Conservation (phyloP, 2,888 invertebrate genomes). For the Himalopsyche anomala region DNA sequence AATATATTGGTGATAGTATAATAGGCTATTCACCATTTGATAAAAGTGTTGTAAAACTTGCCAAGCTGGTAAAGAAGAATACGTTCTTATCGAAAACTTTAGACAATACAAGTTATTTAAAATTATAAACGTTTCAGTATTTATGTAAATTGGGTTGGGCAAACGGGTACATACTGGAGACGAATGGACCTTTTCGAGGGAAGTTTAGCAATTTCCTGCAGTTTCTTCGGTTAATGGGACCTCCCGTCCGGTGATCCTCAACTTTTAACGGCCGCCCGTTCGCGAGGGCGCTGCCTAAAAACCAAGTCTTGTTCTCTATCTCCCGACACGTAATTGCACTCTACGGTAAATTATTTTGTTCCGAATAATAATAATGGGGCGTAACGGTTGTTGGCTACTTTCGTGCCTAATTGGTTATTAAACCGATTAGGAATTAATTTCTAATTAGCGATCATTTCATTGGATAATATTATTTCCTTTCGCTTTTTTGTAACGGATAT, state of each 20-base stretch:
- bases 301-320: slow-evolving; percentile 13
- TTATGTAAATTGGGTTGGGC: not conserved
- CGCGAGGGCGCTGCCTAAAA: not conserved
- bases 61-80: no score
- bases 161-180: slow-evolving; percentile 1
- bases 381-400: slow-evolving; percentile 1
- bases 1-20: no score
- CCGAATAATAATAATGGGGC: slow-evolving; percentile 12
- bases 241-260: slow-evolving; percentile 25
- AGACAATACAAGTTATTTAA: no score
- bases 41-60: no score
- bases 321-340: slow-evolving; percentile 19
- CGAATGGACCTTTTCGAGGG: slow-evolving; percentile 37
- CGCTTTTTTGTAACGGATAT: not conserved
- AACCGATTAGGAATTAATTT: slow-evolving; percentile 7
- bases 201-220: slow-evolving; percentile 53
- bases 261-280: not conserved
- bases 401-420: slow-evolving; percentile 12
- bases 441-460: slow-evolving; percentile 18
- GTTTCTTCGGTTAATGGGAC: slow-evolving; percentile 49
- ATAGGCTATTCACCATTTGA: no score
- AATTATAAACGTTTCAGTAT: not conserved
- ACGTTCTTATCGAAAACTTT: no score
- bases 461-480: not conserved
- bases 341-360: slow-evolving; percentile 22